Evolutionary conservation across 2,888 invertebrate species (phyloP).

Genomic region (Ichneumoninae sp.): DNA sequence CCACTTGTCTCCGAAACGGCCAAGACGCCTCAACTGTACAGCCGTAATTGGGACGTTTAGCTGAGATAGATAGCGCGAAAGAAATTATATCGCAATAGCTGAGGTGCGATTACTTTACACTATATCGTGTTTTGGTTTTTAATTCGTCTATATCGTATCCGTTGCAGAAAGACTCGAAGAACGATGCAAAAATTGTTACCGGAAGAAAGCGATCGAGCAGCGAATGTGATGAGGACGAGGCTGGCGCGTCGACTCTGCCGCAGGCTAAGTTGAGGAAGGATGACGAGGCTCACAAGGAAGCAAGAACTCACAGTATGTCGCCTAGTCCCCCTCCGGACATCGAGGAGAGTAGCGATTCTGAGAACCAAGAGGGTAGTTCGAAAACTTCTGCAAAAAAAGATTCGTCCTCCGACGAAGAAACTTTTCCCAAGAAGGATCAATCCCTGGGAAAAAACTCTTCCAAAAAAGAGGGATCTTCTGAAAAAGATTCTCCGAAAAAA

Average conservation of each 20-base stretch:
- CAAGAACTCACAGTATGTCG: constrained; percentile 57
- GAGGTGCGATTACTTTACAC: too few species aligned
- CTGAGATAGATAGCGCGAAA: background rate
- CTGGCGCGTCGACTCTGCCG: background rate
- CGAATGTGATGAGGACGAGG: constrained; percentile 47
- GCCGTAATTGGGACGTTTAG: too few species aligned
- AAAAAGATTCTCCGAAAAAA: constrained; percentile 2
- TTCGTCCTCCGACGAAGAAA: background rate
- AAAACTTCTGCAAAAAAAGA: constrained; percentile 19
- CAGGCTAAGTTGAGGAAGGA: constrained; percentile 53
- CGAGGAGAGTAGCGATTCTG: constrained; percentile 6
- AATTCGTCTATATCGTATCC: background rate
- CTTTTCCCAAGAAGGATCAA: too few species aligned
- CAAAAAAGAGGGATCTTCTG: background rate
- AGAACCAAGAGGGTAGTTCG: constrained; percentile 17
- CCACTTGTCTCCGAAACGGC: too few species aligned
- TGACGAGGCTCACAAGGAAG: constrained; percentile 30
- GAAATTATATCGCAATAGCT: background rate
- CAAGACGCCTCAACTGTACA: too few species aligned
- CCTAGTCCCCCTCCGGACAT: constrained; percentile 60
- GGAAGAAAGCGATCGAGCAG: constrained; percentile 54
- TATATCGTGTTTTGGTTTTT: background rate
- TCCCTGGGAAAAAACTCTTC: background rate
- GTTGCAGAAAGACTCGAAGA: constrained; percentile 22
- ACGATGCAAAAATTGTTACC: background rate